Base-by-base conservation (phyloP, 1,140 invertebrate genomes). In the Drosophila repleta region DNA sequence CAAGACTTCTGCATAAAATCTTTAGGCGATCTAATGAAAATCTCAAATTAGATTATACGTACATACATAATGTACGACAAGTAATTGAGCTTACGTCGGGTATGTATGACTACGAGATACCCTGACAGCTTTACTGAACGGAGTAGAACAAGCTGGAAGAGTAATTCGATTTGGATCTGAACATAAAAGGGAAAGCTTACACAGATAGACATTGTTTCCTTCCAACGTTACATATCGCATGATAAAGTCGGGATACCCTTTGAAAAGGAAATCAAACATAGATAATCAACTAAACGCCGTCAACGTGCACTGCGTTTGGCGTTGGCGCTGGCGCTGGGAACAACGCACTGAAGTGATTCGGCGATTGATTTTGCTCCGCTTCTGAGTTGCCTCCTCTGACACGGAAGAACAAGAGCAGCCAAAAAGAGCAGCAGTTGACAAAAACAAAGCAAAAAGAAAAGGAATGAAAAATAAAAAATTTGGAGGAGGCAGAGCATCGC, bases 341-440 rank as follows among this genome's bases (percentile, higher is more conserved):
- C 65, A 69, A 89, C 79, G 83, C 84, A 88, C 84, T 89, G 68
- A 67, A 88, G 79, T 84, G 83, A 89, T 89, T 88, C 79, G 84
- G 62, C 79, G 79, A 88, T 87, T 87, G 83, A 87, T 88, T 88
- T 88, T 88, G 83, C 68, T 65, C 52, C 68, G 72, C 64, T 77
- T 66, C 67, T 71, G 76, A 82, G 83, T 87, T 73, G 76, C 83
- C 72, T 70, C 48, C 52, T 43, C 55, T 60, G 29, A 32, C 65
- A 48, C 39, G 37, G n/a, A 29, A 55, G 43, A 48, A 29, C 17
- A 45, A 35, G 32, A 49, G 15, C 26, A 13, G 13, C n/a, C n/a
- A 32, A 32, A 49, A 41, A 15, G 45, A 24, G 41, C 45, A 26
- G 46, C 46, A 66, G 39, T 43, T 48, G 67, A 39, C 55, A 63